Percentiles rank a stretch among this genome's conserved stretches.
These are phyloP conservation scores for Bacillus rossius DNA, from an alignment of 1,140 invertebrate species.

Conservation along the genomic window DNA sequence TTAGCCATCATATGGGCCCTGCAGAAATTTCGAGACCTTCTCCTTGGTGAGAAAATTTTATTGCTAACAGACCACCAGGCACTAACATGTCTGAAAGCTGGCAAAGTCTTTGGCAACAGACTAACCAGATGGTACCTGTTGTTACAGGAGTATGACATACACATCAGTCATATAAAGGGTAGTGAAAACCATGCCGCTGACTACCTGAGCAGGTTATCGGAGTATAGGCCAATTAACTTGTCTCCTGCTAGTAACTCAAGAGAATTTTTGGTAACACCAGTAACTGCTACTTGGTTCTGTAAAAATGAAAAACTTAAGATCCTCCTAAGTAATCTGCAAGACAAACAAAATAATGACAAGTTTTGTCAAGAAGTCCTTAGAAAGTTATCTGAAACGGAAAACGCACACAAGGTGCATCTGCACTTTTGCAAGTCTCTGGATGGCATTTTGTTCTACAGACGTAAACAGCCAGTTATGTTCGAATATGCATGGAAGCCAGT, in stretches of 20 bases:
- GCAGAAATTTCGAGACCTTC: slow-evolving; percentile 36
- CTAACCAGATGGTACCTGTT: slow-evolving; percentile 33
- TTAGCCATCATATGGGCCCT: slow-evolving; percentile 39
- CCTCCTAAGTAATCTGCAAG: no score
- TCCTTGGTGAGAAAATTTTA: slow-evolving; percentile 34
- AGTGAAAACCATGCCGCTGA: slow-evolving; percentile 33
- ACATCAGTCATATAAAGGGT: slow-evolving; percentile 35
- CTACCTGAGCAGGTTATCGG: slow-evolving; percentile 18
- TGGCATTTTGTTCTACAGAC: background rate
- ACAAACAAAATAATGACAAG: no score
- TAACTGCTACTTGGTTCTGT: background rate
- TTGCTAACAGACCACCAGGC: slow-evolving; percentile 41
- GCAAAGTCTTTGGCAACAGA: slow-evolving; percentile 26
- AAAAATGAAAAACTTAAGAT: background rate
- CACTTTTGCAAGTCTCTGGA: background rate
- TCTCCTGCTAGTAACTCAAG: background rate
- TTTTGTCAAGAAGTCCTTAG: background rate
- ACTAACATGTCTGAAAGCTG: slow-evolving; percentile 35
- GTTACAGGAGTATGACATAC: slow-evolving; percentile 35
- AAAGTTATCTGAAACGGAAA: background rate
- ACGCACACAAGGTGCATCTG: background rate
- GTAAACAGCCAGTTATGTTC: background rate
- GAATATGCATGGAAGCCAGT: background rate
- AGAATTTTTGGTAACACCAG: background rate
- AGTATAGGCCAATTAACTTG: background rate